Percentiles rank a stretch among this genome's conserved stretches.
These are phyloP conservation scores for Sphaerophoria rueppellii DNA, from an alignment of 2,888 invertebrate genomes.

Conservation along the genomic window DNA sequence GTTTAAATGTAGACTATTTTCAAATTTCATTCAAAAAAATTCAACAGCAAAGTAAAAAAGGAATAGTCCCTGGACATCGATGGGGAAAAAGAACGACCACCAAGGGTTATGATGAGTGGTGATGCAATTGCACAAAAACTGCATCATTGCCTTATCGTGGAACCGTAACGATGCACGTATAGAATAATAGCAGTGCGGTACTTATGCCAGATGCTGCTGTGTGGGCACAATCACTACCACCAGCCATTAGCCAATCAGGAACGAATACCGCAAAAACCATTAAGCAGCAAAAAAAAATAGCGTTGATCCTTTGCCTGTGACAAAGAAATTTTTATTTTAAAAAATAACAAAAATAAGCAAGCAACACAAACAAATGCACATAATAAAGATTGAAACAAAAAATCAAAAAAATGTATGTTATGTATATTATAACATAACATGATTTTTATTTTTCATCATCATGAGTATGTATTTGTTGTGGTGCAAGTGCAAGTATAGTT, in stretches of 20 bases:
- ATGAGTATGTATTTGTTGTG: conserved; percentile 9
- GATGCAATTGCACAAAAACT: conserved; percentile 72
- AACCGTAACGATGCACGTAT: not conserved
- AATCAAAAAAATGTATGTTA: conserved; percentile 16
- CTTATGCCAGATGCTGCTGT: not conserved
- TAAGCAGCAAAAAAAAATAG: conserved; percentile 36
- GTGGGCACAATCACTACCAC: conserved; percentile 24
- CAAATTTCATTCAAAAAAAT: conserved; percentile 64
- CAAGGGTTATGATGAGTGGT: conserved; percentile 66
- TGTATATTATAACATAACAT: conserved; percentile 11
- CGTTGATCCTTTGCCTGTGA: conserved; percentile 60
- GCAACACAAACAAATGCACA: not conserved
- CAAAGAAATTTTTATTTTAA: conserved; percentile 38
- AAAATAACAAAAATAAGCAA: conserved; percentile 1
- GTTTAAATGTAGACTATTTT: conserved; percentile 70
- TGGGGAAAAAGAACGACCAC: conserved; percentile 25
- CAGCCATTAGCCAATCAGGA: conserved; percentile 58
- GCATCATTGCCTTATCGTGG: conserved; percentile 62
- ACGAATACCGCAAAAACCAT: conserved; percentile 51
- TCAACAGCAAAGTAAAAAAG: conserved; percentile 4
- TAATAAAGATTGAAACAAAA: conserved; percentile 15
- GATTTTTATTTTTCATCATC: conserved; percentile 20
- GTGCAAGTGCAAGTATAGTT: not conserved
- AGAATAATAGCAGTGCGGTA: not conserved
- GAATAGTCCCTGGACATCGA: conserved; percentile 63